phyloP scores from a whole-genome alignment of 64 coral and sea anemone genomes.

The Montipora sp. region DNA sequence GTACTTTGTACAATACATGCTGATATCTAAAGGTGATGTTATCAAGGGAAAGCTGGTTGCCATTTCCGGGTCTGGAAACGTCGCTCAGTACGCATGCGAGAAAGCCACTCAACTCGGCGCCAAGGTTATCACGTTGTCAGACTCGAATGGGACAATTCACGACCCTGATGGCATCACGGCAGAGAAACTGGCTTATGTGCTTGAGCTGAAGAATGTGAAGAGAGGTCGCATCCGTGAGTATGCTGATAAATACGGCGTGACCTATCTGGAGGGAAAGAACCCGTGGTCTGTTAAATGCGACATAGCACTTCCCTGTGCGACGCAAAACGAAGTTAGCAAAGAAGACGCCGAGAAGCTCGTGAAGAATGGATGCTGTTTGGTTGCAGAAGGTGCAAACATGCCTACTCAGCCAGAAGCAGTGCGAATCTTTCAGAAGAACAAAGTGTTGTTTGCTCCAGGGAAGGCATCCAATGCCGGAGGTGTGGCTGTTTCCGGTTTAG shows the following conservation, averaged over 20 bases:
- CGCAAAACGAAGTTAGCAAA: constrained; percentile 81
- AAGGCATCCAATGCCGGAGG: constrained; percentile 93
- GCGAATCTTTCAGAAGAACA: constrained; percentile 73
- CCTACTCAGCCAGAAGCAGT: constrained; percentile 85
- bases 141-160: constrained; percentile 81
- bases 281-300: constrained; percentile 91
- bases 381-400: constrained; percentile 91
- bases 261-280: constrained; percentile 82
- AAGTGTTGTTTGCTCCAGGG: constrained; percentile 80
- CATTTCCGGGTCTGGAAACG: constrained; percentile 90
- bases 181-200: constrained; percentile 79
- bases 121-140: constrained; percentile 84
- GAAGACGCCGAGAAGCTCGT: constrained; percentile 83
- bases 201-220: constrained; percentile 86
- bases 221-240: constrained; percentile 90
- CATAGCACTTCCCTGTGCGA: constrained; percentile 85
- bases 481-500: constrained; percentile 88
- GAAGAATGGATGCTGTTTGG: constrained; percentile 71
- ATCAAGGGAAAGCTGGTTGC: constrained; percentile 82
- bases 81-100: constrained; percentile 80
- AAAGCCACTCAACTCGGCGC: constrained; percentile 81
- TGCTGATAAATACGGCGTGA: constrained; percentile 76
- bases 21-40: constrained; percentile 60
- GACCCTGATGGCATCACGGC: constrained; percentile 81
- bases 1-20: constrained; percentile 91